Percentiles rank a stretch among this genome's conserved stretches.
phyloP scores from a whole-genome alignment of 2,888 invertebrate species.

The Mantis religiosa region DNA sequence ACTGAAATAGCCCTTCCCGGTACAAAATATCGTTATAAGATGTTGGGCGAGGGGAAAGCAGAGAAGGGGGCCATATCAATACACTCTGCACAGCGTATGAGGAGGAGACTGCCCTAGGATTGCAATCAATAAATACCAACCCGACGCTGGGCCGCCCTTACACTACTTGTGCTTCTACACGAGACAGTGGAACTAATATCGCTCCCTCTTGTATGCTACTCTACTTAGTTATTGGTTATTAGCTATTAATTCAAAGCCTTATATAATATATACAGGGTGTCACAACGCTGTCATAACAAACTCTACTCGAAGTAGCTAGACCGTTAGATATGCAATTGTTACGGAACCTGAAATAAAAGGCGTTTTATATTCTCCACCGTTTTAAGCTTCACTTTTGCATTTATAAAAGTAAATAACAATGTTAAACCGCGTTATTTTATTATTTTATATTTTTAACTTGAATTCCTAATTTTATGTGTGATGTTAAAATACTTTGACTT shows the following conservation, averaged over 20 bases:
- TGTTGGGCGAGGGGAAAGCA: background rate
- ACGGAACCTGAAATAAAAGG: too few species aligned
- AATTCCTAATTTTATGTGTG: too few species aligned
- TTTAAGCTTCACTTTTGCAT: too few species aligned
- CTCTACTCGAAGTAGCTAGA: too few species aligned
- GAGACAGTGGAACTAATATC: slow-evolving; percentile 20
- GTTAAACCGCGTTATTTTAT: too few species aligned
- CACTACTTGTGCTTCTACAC: background rate
- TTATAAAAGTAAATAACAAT: too few species aligned
- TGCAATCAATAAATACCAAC: slow-evolving; percentile 22
- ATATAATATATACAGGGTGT: too few species aligned
- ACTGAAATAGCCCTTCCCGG: background rate
- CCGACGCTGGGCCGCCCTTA: background rate
- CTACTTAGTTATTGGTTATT: slow-evolving; percentile 18
- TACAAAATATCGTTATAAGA: slow-evolving; percentile 3
- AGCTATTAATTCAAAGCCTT: slow-evolving; percentile 18
- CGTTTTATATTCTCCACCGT: too few species aligned
- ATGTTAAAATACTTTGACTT: too few species aligned
- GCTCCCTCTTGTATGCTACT: background rate
- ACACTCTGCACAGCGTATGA: slow-evolving; percentile 12
- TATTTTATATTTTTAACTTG: too few species aligned
- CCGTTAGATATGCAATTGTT: too few species aligned
- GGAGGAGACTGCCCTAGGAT: background rate
- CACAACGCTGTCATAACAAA: too few species aligned
- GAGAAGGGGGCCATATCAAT: slow-evolving; percentile 8